Base-by-base conservation (phyloP, 2,113 vertebrate genomes). In the Urocynchramus pylzowi region DNA sequence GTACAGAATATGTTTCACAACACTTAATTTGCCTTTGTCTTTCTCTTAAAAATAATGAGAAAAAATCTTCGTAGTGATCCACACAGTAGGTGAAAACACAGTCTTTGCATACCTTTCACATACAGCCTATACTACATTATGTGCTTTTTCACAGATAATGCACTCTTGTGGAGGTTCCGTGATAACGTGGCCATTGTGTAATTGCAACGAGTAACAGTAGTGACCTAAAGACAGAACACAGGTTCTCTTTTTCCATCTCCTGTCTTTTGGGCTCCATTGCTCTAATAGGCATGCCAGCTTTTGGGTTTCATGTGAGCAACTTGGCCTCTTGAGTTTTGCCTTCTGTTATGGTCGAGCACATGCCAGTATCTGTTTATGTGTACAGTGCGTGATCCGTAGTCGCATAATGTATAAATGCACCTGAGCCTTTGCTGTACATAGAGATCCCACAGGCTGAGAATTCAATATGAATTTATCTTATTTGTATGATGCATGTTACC, bases 311-410 rank as follows among this genome's bases (percentile, higher is more conserved):
- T 84, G 79, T 94, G 65, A 84, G 65, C 59, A 52, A 90, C 74
- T 84, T 70, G 56, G 54, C 73, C 65, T 86, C 63, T 88, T 87
- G 92, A 97, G 91, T 89, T 96, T 95, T 97, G 93, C 94, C 91
- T 96, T 95, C 74, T 94, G 93, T 97, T 97, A 95, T 96, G 95
- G 93, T 95, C 90, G 84, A 97, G 96, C 96, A 96, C 95, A 97
- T 96, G 60, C 35, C 49, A 63, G 49, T 92, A 42, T 94, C 59
- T 89, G 64, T 93, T 89, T 57, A 2, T 80, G 63, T 92, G 71
- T 91, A 80, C 54, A 90, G 69, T 84, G 17, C 13, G 67, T 95
- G 90, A 79, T 90, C 31, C 1, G 5, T 90, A 90, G 92, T 88
- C 1, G 4, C 78, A 53, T 81, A 57, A 73, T 68, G 52, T 86